Evolutionary conservation across 2,888 invertebrate genomes (phyloP).

Genomic region (Orchesella flavescens): DNA sequence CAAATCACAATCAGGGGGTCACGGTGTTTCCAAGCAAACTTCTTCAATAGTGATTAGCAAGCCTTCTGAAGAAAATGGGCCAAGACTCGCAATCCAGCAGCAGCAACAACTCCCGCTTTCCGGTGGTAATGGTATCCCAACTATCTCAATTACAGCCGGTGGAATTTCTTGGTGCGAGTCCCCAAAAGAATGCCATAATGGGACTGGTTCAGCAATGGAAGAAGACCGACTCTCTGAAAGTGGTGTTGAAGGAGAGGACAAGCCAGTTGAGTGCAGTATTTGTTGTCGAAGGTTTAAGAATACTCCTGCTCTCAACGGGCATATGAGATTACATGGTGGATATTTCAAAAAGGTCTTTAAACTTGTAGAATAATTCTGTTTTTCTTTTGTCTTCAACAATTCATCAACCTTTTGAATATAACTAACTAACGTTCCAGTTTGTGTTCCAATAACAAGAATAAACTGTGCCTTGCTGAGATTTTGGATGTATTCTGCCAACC

Average conservation of each 20-base stretch:
- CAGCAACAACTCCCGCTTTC: neutral
- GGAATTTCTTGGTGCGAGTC: constrained; percentile 30
- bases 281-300: constrained; percentile 98
- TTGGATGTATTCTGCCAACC: constrained; percentile 54
- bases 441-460: neutral
- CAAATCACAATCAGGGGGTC: neutral
- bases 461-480: constrained; percentile 48
- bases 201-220: neutral
- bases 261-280: constrained; percentile 94
- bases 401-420: constrained; percentile 5
- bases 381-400: neutral
- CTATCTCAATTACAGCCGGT: constrained; percentile 18
- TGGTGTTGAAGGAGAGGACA: constrained; percentile 74
- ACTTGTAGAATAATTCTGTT: constrained; percentile 65
- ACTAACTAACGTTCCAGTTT: neutral
- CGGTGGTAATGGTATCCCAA: neutral
- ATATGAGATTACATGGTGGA: constrained; percentile 97
- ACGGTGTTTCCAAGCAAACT: neutral
- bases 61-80: neutral
- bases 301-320: constrained; percentile 97
- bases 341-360: constrained; percentile 91
- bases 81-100: constrained; percentile 1
- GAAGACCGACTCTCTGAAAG: constrained; percentile 45
- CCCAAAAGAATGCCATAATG: neutral
- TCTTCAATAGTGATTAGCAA: neutral